A percentile compares a stretch with the other conserved stretches of the same genome.
Evolutionary conservation across 1,140 invertebrate genomes (phyloP).

Genomic region (Episyrphus balteatus): DNA sequence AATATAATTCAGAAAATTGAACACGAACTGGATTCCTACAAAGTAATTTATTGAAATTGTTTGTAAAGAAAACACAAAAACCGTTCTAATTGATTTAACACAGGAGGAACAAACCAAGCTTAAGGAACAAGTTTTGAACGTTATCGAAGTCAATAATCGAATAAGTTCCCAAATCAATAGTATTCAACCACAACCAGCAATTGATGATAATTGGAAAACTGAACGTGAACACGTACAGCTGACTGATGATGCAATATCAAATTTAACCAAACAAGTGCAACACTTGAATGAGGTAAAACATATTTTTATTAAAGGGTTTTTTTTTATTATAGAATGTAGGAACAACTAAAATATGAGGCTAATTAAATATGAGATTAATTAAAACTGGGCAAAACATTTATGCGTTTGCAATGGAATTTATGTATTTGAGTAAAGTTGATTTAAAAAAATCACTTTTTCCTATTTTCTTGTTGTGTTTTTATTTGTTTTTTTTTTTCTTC

Average conservation of each 20-base stretch:
- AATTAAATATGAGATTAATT: too few species aligned
- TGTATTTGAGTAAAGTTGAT: too few species aligned
- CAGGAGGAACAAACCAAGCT: constrained; percentile 8
- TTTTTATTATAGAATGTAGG: too few species aligned
- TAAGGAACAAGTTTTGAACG: constrained; percentile 1
- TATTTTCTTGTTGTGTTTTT: too few species aligned
- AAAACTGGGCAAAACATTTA: too few species aligned
- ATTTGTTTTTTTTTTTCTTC: too few species aligned
- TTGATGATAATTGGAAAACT: not conserved
- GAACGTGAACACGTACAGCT: constrained; percentile 6
- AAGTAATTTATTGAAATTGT: constrained; percentile 1
- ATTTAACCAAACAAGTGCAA: constrained; percentile 17
- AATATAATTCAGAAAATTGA: constrained; percentile 11
- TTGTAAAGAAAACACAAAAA: not conserved
- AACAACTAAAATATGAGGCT: too few species aligned
- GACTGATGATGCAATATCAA: constrained; percentile 15
- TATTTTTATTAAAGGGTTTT: too few species aligned
- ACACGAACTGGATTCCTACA: constrained; percentile 9
- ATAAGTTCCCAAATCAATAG: not conserved
- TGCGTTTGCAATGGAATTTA: too few species aligned
- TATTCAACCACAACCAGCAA: too few species aligned
- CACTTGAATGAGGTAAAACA: constrained; percentile 7
- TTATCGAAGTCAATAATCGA: constrained; percentile 17
- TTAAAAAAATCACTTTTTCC: too few species aligned
- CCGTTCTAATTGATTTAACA: not conserved